phyloP scores from a whole-genome alignment of 2,113 vertebrate species.

The Acrocephalus arundinaceus region DNA sequence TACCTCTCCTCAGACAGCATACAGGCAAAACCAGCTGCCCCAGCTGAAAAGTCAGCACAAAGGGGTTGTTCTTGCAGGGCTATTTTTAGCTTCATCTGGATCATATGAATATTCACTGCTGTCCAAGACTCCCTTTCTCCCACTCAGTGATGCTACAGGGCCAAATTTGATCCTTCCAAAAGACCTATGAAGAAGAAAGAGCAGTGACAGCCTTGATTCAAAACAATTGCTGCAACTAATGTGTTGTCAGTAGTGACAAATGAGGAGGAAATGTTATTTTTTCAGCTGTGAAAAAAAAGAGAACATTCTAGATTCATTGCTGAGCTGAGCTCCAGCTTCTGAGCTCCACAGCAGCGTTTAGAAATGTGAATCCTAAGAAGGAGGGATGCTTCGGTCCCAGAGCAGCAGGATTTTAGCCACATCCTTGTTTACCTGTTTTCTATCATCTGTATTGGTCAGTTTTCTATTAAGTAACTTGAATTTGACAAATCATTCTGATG shows the following conservation, averaged over 20 bases:
- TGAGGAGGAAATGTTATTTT: neutral
- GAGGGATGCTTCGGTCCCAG: neutral
- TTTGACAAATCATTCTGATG: neutral
- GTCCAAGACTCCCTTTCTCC: neutral
- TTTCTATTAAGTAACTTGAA: neutral
- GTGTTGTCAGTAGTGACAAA: constrained; percentile 12
- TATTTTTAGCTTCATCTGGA: constrained; percentile 11
- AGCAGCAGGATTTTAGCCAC: neutral
- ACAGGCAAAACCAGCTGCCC: neutral
- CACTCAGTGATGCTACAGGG: neutral
- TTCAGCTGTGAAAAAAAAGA: neutral
- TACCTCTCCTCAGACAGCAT: rapidly evolving
- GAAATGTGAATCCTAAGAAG: neutral
- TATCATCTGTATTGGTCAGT: neutral
- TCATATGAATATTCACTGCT: neutral
- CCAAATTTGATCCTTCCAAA: neutral
- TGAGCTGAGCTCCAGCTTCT: neutral
- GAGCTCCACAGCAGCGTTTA: neutral
- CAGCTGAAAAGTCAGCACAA: neutral
- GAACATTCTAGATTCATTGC: neutral
- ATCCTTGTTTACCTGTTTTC: neutral
- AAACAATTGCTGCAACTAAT: neutral
- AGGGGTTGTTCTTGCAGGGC: neutral
- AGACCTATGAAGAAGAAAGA: neutral
- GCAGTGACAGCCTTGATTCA: neutral